Conservation (phyloP, 1,140 invertebrate species). For the Homalodisca vitripennis region DNA sequence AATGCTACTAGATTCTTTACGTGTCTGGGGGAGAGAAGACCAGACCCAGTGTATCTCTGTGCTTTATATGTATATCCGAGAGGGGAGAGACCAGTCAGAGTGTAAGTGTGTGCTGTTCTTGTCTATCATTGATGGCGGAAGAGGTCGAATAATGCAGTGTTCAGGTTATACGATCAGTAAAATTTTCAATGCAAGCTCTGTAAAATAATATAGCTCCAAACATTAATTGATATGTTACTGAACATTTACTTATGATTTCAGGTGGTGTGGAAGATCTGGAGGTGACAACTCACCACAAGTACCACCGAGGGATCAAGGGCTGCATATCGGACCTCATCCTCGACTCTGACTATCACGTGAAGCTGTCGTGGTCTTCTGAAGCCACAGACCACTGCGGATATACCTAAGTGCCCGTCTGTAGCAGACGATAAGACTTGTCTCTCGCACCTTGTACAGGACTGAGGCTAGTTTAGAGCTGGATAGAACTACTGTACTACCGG, state of each 20-base stretch:
- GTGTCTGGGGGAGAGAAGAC: no score
- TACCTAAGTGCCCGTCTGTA: constrained; percentile 27
- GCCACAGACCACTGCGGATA: constrained; percentile 35
- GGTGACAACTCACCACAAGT: constrained; percentile 63
- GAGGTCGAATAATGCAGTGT: no score
- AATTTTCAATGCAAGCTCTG: no score
- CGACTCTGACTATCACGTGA: constrained; percentile 72
- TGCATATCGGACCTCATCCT: constrained; percentile 78
- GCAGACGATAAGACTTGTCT: constrained; percentile 11
- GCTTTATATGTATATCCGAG: no score
- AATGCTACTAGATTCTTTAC: no score
- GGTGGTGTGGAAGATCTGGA: constrained; percentile 74
- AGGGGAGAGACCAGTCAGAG: no score
- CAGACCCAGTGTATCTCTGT: no score
- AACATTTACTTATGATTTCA: constrained; percentile 46
- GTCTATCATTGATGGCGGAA: no score
- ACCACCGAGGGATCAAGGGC: constrained; percentile 70
- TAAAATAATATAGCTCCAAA: background rate
- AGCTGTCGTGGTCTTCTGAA: constrained; percentile 50
- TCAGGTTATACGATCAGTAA: no score
- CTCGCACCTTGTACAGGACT: constrained; percentile 2
- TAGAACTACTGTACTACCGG: no score
- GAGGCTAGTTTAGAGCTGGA: no score
- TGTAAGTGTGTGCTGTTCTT: no score
- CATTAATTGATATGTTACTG: background rate